Base-by-base conservation (phyloP, 2,797 vertebrate species). In the Poecilia picta region DNA sequence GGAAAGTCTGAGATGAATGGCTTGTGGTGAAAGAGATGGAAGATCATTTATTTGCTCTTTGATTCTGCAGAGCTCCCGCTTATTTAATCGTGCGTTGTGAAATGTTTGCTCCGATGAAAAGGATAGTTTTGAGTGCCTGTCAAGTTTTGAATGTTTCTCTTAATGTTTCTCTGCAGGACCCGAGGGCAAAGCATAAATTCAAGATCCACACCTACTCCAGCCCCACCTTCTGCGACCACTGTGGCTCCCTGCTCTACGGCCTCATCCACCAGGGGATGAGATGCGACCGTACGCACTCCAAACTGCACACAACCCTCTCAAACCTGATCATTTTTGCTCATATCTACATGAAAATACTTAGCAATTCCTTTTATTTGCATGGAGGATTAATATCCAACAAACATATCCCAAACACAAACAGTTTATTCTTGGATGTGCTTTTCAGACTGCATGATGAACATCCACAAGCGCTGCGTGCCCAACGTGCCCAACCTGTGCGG, bases 221-320 rank as follows among this genome's bases (percentile, higher is more conserved):
- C 91, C 98, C 98, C 15, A 99, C 98, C n/a, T 99, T 99, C 94
- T 99, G 98, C 3, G 98, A 99, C 93, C 98, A 99, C 94, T 99
- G 98, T 1, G 98, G 98, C 39, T 99, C 98, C 0, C 94, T 99
- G 91, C 96, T 99, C 5, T 98, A 99, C 0, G 98, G 98, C 47
- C 97, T 99, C 85, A 89, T 99, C 46, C 98, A 99, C 93, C 95
- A 96, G 94, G 95, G 95, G 86, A 96, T 96, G 95, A 92, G 94
- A 94, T 96, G 95, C 85, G 95, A 96, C 87, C 94, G 95, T 96
- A 93, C 5, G 95, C 95, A 82, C 73, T 51, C 16, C 18, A 1
- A 8, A 0, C 39, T 41, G 12, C 64, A 23, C 43, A 8, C 20
- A 64, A 33, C 11, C 28, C 41, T 31, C 57, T 15, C 16, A 46